A percentile compares a stretch with the other conserved stretches of the same genome.
Conservation (phyloP, 2,888 invertebrate species). For the Cheilosia vulpina region DNA sequence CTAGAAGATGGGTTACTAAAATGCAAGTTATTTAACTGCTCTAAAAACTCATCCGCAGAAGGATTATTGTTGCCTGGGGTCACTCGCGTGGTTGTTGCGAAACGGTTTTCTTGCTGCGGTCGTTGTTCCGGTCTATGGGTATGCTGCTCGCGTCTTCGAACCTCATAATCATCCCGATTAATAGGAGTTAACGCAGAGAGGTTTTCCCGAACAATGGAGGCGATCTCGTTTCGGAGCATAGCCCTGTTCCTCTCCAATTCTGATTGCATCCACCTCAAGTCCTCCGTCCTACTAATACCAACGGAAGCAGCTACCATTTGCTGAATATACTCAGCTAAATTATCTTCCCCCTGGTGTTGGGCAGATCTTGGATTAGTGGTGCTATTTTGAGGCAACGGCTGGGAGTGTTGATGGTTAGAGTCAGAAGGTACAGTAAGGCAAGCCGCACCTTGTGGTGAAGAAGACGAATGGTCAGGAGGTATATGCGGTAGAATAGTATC, state of each 20-base stretch:
- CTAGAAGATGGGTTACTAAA: too few species aligned
- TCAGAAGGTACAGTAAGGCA: background rate
- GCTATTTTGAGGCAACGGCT: background rate
- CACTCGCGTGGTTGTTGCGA: too few species aligned
- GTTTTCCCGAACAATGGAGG: background rate
- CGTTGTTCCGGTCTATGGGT: too few species aligned
- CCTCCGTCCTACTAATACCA: background rate
- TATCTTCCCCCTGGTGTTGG: background rate
- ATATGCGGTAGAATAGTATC: too few species aligned
- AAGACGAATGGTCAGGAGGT: too few species aligned
- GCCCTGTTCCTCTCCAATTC: background rate
- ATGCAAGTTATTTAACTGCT: too few species aligned
- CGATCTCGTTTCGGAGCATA: background rate
- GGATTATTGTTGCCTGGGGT: too few species aligned
- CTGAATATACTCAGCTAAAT: background rate
- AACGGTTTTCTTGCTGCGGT: too few species aligned
- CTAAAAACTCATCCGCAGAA: too few species aligned
- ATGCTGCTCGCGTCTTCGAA: background rate
- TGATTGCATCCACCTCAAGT: background rate
- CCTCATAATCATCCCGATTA: background rate
- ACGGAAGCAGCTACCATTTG: background rate
- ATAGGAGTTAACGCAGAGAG: background rate
- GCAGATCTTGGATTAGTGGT: background rate
- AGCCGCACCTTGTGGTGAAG: background rate
- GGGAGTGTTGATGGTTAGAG: background rate